Evolutionary conservation across 2,888 invertebrate species (phyloP), one percentile per base, ranked within the genome.

Genomic region (Xanthia icteritia): DNA sequence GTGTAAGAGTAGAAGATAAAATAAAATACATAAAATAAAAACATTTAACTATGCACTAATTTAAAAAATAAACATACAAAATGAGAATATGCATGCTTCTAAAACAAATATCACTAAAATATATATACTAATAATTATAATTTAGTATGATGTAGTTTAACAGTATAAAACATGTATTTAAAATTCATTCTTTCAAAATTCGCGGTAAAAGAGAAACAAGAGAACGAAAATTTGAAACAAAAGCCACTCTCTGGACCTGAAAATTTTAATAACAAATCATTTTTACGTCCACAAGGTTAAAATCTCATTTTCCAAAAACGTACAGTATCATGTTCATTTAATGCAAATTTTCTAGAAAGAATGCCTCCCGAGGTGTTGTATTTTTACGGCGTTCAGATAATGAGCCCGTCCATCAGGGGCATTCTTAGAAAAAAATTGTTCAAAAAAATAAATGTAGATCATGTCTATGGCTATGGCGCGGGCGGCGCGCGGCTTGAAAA

Each of bases 281-380:
- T 77, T 77, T 27, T 60, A 70, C 56, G 48, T 76, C 77, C 77
- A 75, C 81, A 31, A 84, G 48, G 81, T 84, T 77, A 81, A 63
- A 81, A 71, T 70, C 72, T 75, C 65, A 81, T 84, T 84, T 56
- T 48, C 51, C n/a, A 31, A 74, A 56, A 71, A 73, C 65, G 54
- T 48, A 58, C 48, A 48, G 64, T 79, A 82, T 73, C 75, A 67
- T 76, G 76, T 83, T 73, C 78, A 73, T 73, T 81, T 70, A 75
- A 84, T 84, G 77, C 73, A 84, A 84, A 84, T 84, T 84, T 76
- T 77, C 54, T 63, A 65, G 68, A 60, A 71, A 84, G 75, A 64
- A 81, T 77, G 67, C 27, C 56, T 70, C 64, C 60, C 54, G 60
- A 75, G 84, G 75, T 73, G 73, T 75, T 60, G 69, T 74, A 80